phyloP scores from a whole-genome alignment of 2,888 invertebrate genomes.

The Pachliopta kotzebuea region DNA sequence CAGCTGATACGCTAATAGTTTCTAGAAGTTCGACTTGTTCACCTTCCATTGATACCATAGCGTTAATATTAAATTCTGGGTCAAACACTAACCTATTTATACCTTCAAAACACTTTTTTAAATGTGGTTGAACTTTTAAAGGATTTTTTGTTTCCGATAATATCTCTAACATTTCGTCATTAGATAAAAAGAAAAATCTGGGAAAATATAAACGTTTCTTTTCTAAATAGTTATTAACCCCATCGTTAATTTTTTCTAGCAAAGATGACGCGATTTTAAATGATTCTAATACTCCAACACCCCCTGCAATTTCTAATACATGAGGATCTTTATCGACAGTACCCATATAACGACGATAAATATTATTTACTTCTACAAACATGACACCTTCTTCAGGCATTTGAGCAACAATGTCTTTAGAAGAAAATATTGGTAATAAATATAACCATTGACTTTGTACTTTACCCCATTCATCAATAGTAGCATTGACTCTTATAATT shows the following conservation, averaged over 20 bases:
- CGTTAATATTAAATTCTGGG: conserved; percentile 84
- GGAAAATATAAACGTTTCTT: conserved; percentile 92
- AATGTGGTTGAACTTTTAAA: conserved; percentile 89
- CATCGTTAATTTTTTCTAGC: conserved; percentile 90
- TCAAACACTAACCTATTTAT: conserved; percentile 89
- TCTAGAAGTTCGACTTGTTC: conserved; percentile 85
- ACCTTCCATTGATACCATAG: conserved; percentile 88
- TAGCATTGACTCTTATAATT: conserved; percentile 83
- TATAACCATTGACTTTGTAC: conserved; percentile 94
- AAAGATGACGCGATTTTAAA: conserved; percentile 84
- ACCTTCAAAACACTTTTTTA: conserved; percentile 94
- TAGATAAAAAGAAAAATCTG: conserved; percentile 94
- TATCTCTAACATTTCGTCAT: conserved; percentile 94
- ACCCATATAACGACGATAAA: conserved; percentile 84
- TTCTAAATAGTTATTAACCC: conserved; percentile 90
- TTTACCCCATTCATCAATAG: conserved; percentile 92
- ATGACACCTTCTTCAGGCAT: conserved; percentile 92
- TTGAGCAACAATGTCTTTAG: conserved; percentile 91
- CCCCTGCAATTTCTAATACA: conserved; percentile 84
- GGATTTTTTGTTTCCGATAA: conserved; percentile 94
- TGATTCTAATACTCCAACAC: conserved; percentile 84
- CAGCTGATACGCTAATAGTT: conserved; percentile 84
- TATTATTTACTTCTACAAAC: conserved; percentile 86
- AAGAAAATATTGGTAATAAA: conserved; percentile 92
- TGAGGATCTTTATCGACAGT: conserved; percentile 82